Evolutionary conservation across 2,797 vertebrate genomes (phyloP), one percentile per base, ranked within the genome.

Genomic region (Rhinella marina): DNA sequence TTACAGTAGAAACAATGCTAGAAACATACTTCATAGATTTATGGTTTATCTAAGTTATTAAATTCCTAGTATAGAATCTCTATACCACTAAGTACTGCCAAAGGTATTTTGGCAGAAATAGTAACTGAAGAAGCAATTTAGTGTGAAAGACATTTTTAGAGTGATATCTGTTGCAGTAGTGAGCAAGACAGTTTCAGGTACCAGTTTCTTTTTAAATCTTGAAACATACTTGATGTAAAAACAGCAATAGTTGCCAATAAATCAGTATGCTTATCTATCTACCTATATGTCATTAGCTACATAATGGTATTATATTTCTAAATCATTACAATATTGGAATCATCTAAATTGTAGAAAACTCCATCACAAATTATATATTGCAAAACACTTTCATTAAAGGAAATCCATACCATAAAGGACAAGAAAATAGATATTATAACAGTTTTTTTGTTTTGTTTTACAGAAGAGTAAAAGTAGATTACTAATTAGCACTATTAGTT

Each of bases 401-500:
- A 80, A 62, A 81, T 81, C 79, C 59, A 81, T 81, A n/a, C 19
- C 59, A 48, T 41, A 62, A 62, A 81, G 19, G 7, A 23, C 19
- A 64, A n/a, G 21, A 81, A 48, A 57, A 23, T 76, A 48, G 52
- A 52, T 29, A 79, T 57, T 2, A 27, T 78, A 12, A 1, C 3
- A 11, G 12, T 19, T n/a, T 75, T 10, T 17, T 52, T 6, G 21
- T 52, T 1, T 54, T 54, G 1, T 54, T 75, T 19, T 27, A 56
- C 23, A 81, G 19, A 21, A 41, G 54, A 29, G 57, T 19, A 81
- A 61, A 62, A 19, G 7, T 16, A 23, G 25, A 62, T 61, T 50
- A 59, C 82, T 76, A 85, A 77, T 85, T 50, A 64, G 57, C 17
- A 52, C n/a, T 29, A 62, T 27, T 75, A 29, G 21, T 50, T 68